Conservation (phyloP, 2,888 invertebrate species). For the Epinotia bilunana region DNA sequence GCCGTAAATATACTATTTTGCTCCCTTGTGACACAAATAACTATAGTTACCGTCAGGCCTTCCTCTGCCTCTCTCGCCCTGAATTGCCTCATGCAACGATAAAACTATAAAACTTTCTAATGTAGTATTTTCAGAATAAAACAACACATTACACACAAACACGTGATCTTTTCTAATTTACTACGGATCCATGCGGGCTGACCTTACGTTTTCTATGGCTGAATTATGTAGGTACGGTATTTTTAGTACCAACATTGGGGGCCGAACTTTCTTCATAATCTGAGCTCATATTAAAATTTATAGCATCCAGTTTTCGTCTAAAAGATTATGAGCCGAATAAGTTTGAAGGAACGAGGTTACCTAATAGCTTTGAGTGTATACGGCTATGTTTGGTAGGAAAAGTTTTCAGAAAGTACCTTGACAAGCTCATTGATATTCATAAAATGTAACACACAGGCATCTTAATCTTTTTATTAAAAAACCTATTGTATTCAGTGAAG, state of each 20-base stretch:
- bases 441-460: not conserved
- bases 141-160: too few species aligned
- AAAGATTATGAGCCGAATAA: conserved; percentile 13
- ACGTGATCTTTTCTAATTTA: conserved; percentile 20
- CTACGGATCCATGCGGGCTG: not conserved
- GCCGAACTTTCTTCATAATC: conserved; percentile 27
- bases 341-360: not conserved
- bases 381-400: conserved; percentile 7
- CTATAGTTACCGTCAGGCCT: too few species aligned
- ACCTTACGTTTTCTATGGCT: conserved; percentile 11
- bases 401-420: not conserved
- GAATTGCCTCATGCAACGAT: too few species aligned
- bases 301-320: conserved; percentile 14
- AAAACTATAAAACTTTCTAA: not conserved
- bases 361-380: not conserved
- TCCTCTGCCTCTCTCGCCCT: too few species aligned
- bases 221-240: conserved; percentile 11
- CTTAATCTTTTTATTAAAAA: too few species aligned
- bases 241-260: conserved; percentile 18
- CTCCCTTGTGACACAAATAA: too few species aligned
- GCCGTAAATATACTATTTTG: too few species aligned
- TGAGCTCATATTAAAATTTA: conserved; percentile 27
- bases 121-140: not conserved
- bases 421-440: not conserved
- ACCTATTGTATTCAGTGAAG: too few species aligned